Evolutionary conservation across 53 echinoderm and acorn worm species (phyloP).

Genomic region (Henricia sp.): DNA sequence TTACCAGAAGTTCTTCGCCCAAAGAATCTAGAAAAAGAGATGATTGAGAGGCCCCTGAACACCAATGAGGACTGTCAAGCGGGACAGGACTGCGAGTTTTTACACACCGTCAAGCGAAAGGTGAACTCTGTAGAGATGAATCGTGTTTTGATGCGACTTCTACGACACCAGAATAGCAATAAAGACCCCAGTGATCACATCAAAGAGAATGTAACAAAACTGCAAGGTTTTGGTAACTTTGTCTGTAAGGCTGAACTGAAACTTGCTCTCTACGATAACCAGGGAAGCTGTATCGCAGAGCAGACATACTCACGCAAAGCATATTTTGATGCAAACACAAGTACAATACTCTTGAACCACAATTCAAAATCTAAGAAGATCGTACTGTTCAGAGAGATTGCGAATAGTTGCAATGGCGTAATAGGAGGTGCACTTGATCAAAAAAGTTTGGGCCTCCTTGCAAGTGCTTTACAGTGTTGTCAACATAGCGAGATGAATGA

Average conservation of each 20-base stretch:
- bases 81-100: slow-evolving; percentile 42
- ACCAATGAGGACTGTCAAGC: slow-evolving; percentile 36
- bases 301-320: background rate
- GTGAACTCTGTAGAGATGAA: slow-evolving; percentile 61
- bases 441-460: background rate
- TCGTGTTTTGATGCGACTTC: slow-evolving; percentile 36
- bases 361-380: background rate
- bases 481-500: slow-evolving; percentile 15
- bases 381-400: background rate
- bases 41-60: slow-evolving; percentile 31
- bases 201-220: background rate
- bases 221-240: slow-evolving; percentile 22
- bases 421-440: background rate
- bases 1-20: slow-evolving; percentile 41
- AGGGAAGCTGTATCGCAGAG: background rate
- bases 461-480: background rate
- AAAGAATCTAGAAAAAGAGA: slow-evolving; percentile 38
- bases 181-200: background rate
- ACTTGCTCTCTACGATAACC: slow-evolving; percentile 18
- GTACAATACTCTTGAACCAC: slow-evolving; percentile 14
- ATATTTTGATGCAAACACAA: background rate
- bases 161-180: slow-evolving; percentile 13
- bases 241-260: slow-evolving; percentile 33
- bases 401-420: slow-evolving; percentile 4
- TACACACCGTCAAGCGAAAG: slow-evolving; percentile 2